Evolutionary conservation across 2,797 vertebrate genomes (phyloP).

Genomic region (Psittacula derbiana): DNA sequence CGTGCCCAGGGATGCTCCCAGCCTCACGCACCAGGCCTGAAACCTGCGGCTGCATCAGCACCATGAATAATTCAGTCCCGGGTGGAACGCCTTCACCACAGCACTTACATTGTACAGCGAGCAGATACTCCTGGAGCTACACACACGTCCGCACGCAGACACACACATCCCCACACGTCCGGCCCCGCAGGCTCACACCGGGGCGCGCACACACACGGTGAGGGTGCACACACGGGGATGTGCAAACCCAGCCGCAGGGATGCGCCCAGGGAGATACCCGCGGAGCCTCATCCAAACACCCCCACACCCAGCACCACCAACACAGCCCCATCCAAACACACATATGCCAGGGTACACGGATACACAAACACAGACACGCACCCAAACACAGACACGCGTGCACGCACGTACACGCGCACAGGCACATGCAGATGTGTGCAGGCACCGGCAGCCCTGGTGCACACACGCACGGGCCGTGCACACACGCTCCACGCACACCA

Average conservation of each 20-base stretch:
- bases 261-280: neutral
- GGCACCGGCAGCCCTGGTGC: neutral
- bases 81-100: conserved; percentile 26
- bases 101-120: neutral
- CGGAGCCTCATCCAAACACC: conserved; percentile 48
- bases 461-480: neutral
- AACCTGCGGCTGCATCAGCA: conserved; percentile 56
- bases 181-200: neutral
- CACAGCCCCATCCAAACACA: conserved; percentile 12
- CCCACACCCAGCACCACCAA: conserved; percentile 28
- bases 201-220: neutral
- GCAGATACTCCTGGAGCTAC: neutral
- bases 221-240: neutral
- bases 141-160: neutral
- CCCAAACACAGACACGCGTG: conserved; percentile 52
- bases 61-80: conserved; percentile 53
- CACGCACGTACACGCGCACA: neutral
- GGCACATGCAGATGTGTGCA: neutral
- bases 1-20: accelerated
- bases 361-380: conserved; percentile 21
- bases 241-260: neutral
- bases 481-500: neutral
- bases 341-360: conserved; percentile 42
- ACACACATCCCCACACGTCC: neutral
- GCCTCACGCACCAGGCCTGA: neutral